Conservation (phyloP, 2,113 vertebrate species). For the Bos javanicus region DNA sequence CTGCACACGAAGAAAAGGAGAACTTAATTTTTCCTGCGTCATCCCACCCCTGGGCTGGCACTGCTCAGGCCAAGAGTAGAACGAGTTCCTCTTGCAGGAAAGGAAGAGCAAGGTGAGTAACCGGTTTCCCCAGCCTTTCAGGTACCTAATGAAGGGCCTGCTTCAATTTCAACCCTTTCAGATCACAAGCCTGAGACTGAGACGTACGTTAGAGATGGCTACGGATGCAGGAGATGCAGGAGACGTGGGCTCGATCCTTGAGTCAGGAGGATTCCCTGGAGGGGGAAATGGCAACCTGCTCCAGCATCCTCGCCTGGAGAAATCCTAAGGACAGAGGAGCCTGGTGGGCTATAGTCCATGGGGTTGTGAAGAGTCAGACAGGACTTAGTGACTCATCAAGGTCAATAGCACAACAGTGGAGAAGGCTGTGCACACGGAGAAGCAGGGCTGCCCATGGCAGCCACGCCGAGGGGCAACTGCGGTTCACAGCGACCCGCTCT, state of each 20-base stretch:
- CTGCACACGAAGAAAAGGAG: neutral
- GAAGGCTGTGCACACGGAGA: neutral
- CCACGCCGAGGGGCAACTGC: rapidly evolving
- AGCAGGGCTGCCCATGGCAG: neutral
- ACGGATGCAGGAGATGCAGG: neutral
- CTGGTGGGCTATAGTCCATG: rapidly evolving
- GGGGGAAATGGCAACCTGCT: neutral
- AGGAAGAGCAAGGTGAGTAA: neutral
- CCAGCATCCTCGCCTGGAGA: neutral
- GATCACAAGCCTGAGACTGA: neutral
- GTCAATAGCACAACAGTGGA: neutral
- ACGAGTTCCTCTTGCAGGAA: neutral
- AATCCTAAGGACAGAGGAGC: neutral
- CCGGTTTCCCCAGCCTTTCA: neutral
- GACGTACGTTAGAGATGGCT: neutral
- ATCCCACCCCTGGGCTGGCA: neutral
- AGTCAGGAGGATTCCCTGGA: neutral
- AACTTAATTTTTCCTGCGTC: neutral
- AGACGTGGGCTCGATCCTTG: neutral
- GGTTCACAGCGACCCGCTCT: rapidly evolving
- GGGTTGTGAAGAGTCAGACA: neutral
- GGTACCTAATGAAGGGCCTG: neutral
- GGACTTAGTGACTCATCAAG: neutral
- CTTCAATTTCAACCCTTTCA: neutral
- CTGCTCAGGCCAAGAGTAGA: neutral